Percentiles rank a stretch among this genome's conserved stretches.
phyloP scores from a whole-genome alignment of 2,113 vertebrate genomes.

The Solea senegalensis region DNA sequence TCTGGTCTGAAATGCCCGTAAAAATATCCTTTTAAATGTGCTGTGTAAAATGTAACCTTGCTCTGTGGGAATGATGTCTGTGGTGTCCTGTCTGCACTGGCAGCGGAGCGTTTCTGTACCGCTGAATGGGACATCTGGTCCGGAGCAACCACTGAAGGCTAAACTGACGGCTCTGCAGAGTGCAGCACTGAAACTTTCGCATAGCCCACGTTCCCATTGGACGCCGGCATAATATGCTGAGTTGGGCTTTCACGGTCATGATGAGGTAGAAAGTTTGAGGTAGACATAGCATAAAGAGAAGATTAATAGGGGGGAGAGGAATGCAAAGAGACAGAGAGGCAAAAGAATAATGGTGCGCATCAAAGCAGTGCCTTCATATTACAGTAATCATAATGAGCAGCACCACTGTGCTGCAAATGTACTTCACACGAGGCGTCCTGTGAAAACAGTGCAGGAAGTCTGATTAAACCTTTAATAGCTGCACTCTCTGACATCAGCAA shows the following conservation, averaged over 20 bases:
- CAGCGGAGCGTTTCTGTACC: conserved; percentile 32
- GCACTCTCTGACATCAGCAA: conserved; percentile 50
- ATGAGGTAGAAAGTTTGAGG: conserved; percentile 57
- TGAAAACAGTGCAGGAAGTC: conserved; percentile 30
- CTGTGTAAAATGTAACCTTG: conserved; percentile 77
- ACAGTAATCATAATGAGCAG: conserved; percentile 34
- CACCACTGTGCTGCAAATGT: conserved; percentile 19
- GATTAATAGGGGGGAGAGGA: conserved; percentile 43
- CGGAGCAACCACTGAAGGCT: conserved; percentile 41
- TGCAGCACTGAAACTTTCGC: conserved; percentile 42
- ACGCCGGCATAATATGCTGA: conserved; percentile 56
- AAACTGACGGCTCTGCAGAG: conserved; percentile 54
- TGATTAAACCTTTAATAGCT: conserved; percentile 57
- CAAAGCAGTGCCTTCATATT: conserved; percentile 40
- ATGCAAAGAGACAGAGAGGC: conserved; percentile 21
- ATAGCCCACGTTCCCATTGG: conserved; percentile 34
- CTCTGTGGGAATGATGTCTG: conserved; percentile 27
- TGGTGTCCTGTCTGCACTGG: conserved; percentile 35
- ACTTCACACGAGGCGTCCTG: conserved; percentile 8
- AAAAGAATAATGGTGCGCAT: conserved; percentile 49
- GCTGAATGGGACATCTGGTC: conserved; percentile 66
- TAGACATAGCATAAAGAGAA: conserved; percentile 54
- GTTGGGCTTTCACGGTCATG: conserved; percentile 53
- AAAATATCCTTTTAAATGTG: conserved; percentile 61
- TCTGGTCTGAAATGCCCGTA: conserved; percentile 64